Evolutionary conservation across 2,797 vertebrate species (phyloP), one percentile per base, ranked within the genome.

Genomic region (Sphenopsis melanotis): DNA sequence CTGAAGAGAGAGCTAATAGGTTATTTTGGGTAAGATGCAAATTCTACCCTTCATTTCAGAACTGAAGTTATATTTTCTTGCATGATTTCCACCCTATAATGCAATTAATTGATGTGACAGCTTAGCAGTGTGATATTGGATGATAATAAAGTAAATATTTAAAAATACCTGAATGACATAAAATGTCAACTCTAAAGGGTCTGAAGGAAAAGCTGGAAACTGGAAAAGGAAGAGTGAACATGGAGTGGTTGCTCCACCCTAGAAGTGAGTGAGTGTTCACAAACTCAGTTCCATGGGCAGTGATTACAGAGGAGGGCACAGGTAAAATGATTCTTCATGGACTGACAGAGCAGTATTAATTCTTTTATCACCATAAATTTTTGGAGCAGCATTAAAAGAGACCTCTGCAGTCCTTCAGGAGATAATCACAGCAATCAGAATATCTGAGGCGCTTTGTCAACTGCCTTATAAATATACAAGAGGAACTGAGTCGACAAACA

Each of bases 381-480:
- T 70, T 34, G 24, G 27, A 71, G 36, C 17, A 59, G 23, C 41
- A 4, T 69, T 64, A 64, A 81, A 57, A 30, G 30, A 81, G 83
- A 53, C 78, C 66, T 90, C 59, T 89, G 53, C 49, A 46, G 41
- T 77, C 72, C 72, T 89, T 79, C 66, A 72, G 74, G 46, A 93
- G 52, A 47, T 75, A 86, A 80, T 81, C 53, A 78, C 32, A 69
- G 42, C 61, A 83, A 77, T 89, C 9, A 1, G 71, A 91, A 53
- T 78, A 89, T 92, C 78, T 70, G 64, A 63, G 56, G 74, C 78
- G 47, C 63, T 90, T 76, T 39, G 59, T 87, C 87, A 89, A 91
- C 81, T 77, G 63, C 64, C 81, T 95, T 77, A 84, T 85, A 75
- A 94, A 93, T 87, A 71, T 78, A 76, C 70, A 83, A 72, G 71